Evolutionary conservation across 2,888 invertebrate species (phyloP).

Genomic region (Cynaeus angustus): DNA sequence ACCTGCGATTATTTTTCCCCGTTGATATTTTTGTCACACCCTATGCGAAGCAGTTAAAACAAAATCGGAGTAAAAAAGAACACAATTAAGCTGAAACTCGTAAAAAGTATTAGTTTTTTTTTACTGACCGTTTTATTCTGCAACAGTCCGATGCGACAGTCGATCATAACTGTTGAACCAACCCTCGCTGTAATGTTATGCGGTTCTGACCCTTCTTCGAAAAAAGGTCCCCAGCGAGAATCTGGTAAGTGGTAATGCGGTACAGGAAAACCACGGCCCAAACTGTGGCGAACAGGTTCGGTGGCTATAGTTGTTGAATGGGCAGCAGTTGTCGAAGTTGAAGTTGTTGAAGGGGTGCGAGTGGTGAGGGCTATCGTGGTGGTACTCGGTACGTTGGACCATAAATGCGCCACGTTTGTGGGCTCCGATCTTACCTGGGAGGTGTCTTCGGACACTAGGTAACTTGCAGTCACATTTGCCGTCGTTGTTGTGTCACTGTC

Average conservation of each 20-base stretch:
- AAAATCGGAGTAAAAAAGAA: conserved; percentile 19
- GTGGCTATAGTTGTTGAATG: conserved; percentile 46
- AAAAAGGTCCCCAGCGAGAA: conserved; percentile 78
- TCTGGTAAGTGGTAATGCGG: conserved; percentile 71
- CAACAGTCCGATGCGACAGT: conserved; percentile 77
- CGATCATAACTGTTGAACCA: conserved; percentile 75
- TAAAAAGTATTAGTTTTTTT: conserved; percentile 30
- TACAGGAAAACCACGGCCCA: conserved; percentile 62
- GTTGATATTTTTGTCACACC: conserved; percentile 32
- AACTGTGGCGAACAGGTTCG: conserved; percentile 62
- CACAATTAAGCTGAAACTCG: conserved; percentile 28
- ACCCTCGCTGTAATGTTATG: conserved; percentile 76
- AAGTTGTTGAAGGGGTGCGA: conserved; percentile 14
- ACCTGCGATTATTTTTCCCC: neutral
- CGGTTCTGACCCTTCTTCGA: conserved; percentile 75
- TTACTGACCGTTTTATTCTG: conserved; percentile 76
- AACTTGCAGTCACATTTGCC: conserved; percentile 21
- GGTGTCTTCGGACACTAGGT: conserved; percentile 31
- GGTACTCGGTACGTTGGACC: conserved; percentile 37
- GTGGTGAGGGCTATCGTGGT: conserved; percentile 9
- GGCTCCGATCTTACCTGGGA: conserved; percentile 34
- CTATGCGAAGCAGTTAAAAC: conserved; percentile 19
- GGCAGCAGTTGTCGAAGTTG: conserved; percentile 29
- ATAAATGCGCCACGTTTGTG: conserved; percentile 33
- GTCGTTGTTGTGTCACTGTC: conserved; percentile 16